Conservation (phyloP, 2,797 vertebrate genomes). For the Hippocampus kuda region DNA sequence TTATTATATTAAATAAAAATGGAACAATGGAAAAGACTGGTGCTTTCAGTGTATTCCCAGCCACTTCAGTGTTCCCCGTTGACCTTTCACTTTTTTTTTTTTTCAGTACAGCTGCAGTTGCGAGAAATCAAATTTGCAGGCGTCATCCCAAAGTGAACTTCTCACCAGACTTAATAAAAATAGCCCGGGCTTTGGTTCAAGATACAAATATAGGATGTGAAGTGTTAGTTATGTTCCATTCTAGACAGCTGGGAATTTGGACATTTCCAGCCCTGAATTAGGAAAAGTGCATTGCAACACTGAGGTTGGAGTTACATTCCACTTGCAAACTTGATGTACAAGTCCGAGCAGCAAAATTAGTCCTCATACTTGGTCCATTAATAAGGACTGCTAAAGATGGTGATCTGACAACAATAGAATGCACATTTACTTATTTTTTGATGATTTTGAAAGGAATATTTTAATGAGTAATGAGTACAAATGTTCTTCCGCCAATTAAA, state of each 20-base stretch:
- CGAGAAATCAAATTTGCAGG: not conserved
- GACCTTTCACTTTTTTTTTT: not conserved
- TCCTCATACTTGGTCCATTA: too few relatives aligned
- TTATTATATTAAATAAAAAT: slow-evolving; percentile 14
- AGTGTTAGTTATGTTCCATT: not conserved
- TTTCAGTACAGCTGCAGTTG: not conserved
- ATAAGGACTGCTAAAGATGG: too few relatives aligned
- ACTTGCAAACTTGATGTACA: not conserved
- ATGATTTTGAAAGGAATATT: not conserved
- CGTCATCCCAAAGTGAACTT: not conserved
- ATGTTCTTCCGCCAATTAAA: not conserved
- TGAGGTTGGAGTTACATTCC: not conserved
- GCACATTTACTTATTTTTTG: not conserved
- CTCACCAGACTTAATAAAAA: not conserved
- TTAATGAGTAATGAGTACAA: not conserved
- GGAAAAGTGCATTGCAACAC: not conserved
- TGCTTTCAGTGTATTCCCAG: slow-evolving; percentile 5
- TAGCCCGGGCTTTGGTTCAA: not conserved
- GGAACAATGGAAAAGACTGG: slow-evolving; percentile 24
- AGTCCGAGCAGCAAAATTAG: too few relatives aligned
- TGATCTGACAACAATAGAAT: not conserved
- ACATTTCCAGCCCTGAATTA: not conserved
- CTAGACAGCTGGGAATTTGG: not conserved
- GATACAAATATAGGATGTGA: not conserved
- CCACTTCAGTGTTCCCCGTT: not conserved